Evolutionary conservation across 2,888 invertebrate genomes (phyloP), one percentile per base, ranked within the genome.

Genomic region (Diabrotica balteata): DNA sequence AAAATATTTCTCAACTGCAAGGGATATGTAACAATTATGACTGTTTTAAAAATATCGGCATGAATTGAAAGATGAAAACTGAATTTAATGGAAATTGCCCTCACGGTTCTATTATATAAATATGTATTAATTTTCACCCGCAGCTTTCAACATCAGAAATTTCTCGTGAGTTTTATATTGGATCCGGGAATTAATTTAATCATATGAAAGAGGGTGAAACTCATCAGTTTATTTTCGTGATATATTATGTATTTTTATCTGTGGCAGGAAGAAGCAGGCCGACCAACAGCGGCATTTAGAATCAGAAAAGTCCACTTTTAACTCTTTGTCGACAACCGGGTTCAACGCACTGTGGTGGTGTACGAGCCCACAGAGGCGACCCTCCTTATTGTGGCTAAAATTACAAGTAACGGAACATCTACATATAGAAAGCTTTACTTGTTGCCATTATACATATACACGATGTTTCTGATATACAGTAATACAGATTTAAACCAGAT

Each of bases 311-410:
- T 80, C 79, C 80, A 80, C 80, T 80, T 80, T 80, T 80, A 80
- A 78, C 78, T 75, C 80, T 78, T 79, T 77, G 77, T 77, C 78
- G 70, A 82, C 82, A 83, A 81, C 55, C 55, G 55, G 55, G 82
- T 79, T 80, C 80, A 79, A 79, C 77, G 80, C 64, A 77, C 81
- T 80, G 78, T 73, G 79, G 82, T 79, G 81, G 79, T 80, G 78
- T 71, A 69, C 71, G 70, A 69, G 69, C 71, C 80, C 78, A 78
- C 79, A 79, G 79, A 80, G 73, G 76, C 77, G 80, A 76, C 81
- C 80, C 79, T 78, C 79, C 79, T 79, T 79, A 59, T 64, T 79
- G 77, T 77, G 78, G 77, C 76, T 63, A 63, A 49, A 50, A 43
- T 63, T 43, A 42, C 63, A 44, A 57, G n/a, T 57, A 46, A 55